A percentile compares a stretch with the other conserved stretches of the same genome.
Conservation (phyloP, 2,888 invertebrate genomes). For the Serripes groenlandicus region DNA sequence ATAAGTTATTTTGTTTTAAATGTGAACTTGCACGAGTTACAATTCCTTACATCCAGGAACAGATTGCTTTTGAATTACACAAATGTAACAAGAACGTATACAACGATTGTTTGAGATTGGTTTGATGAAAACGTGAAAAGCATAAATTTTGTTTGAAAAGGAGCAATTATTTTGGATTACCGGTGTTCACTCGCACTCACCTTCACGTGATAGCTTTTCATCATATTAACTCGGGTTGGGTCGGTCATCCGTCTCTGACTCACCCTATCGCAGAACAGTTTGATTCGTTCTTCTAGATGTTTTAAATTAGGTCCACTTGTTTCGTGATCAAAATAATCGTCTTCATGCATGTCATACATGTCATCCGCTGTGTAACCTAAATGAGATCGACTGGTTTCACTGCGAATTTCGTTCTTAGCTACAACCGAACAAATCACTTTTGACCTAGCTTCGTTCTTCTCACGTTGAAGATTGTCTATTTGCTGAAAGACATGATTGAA, state of each 20-base stretch:
- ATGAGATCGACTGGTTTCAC: conserved; percentile 61
- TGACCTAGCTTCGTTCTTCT: conserved; percentile 70
- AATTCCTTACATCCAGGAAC: too few species aligned
- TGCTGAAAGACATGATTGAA: conserved; percentile 71
- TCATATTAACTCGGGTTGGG: conserved; percentile 59
- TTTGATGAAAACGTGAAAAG: background rate
- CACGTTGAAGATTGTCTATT: conserved; percentile 72
- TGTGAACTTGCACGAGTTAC: too few species aligned
- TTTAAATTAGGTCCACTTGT: conserved; percentile 80
- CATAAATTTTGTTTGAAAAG: background rate
- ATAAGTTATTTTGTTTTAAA: too few species aligned
- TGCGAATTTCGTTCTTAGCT: conserved; percentile 67
- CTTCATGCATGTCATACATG: conserved; percentile 60
- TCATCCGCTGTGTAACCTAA: conserved; percentile 59
- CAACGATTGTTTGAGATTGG: too few species aligned
- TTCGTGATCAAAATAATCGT: conserved; percentile 82
- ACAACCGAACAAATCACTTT: conserved; percentile 71
- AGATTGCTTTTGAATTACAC: too few species aligned
- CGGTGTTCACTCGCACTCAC: conserved; percentile 66
- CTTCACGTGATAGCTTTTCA: conserved; percentile 73
- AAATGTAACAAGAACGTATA: too few species aligned
- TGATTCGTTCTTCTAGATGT: conserved; percentile 75
- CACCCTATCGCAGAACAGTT: conserved; percentile 70
- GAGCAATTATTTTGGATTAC: background rate
- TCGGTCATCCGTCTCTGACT: conserved; percentile 46